Evolutionary conservation across 2,113 vertebrate genomes (phyloP), one percentile per base, ranked within the genome.

Genomic region (Emydura subglobosa): DNA sequence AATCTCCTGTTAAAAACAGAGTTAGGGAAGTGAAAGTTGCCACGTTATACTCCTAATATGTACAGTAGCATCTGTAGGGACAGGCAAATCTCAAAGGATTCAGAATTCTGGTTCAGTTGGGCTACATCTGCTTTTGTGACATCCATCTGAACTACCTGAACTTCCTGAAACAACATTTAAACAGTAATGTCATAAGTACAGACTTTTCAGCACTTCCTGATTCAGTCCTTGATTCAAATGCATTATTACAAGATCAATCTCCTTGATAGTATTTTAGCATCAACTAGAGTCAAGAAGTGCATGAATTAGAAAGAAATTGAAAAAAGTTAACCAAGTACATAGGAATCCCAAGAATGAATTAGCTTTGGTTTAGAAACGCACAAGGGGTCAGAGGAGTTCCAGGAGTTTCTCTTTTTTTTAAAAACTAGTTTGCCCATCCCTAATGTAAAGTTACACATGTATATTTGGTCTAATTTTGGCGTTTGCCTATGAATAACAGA

Each of bases 181-280:
- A 79, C 82, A 7, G 51, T 12, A 1, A 68, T 65, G 13, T 42
- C 12, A 82, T 13, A n/a, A 65, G 81, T 76, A 39, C 22, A 27
- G 27, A 47, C 0, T 85, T 79, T 53, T 24, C 2, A 0, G 1
- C 42, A 16, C 65, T 53, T 91, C 82, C 24, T 88, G 3, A 14
- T 90, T 31, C 25, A 79, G 59, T 24, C 10, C 10, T 88, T 78
- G 86, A 49, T 78, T 39, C 13, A 83, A 34, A 16, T 82, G 4
- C 17, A 55, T 5, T 9, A 29, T 72, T 21, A 44, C 34, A 51
- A 25, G 6, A 79, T 6, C 9, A 78, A 1, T 27, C 19, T 51
- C 3, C 6, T 82, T 85, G 39, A 31, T 13, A 68, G 53, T 53
- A 86, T 39, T 39, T 80, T 59, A 61, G 4, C 10, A 85, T 1